Evolutionary conservation across 2,888 invertebrate genomes (phyloP), one percentile per base, ranked within the genome.

Genomic region (Anarsia innoxiella): DNA sequence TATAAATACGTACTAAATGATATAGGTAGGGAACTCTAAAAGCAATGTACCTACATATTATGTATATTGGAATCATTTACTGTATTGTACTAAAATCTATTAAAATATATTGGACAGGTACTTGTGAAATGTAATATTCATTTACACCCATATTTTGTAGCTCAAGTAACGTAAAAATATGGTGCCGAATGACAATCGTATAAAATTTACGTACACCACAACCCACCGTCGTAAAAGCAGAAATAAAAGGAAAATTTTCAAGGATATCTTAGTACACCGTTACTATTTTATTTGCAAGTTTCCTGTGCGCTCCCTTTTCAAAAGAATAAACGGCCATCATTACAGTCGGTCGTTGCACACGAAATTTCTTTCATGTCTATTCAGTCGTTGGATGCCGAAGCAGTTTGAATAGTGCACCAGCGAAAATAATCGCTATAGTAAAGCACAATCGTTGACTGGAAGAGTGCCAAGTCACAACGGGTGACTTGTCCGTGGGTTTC

Each of bases 361-460:
- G 53, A 70, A 70, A 68, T 60, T 65, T 73, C 66, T 76, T 77
- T 77, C 69, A 59, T 67, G 66, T 62, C 65, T 64, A 69, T 64
- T 65, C 66, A 63, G 42, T 52, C 67, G 63, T 64, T 49, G 53
- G 48, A 58, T 58, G 53, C 53, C 53, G 53, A 66, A 66, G 61
- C 66, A 65, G 62, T 70, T 69, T 66, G 68, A 74, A 70, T 68
- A 40, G 37, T 68, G 63, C 64, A 63, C 56, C 57, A 61, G 68
- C 66, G 67, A 66, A 73, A 75, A 75, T 76, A 75, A 74, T 72
- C 68, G 67, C 59, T 46, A 66, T 67, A 70, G 70, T 74, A 69
- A 69, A 72, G 70, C 65, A 76, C 67, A 77, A 70, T 73, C 67
- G 70, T 56, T 62, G 66, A 66, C 74, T 82, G 82, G 82, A 77